Evolutionary conservation across 2,888 invertebrate species (phyloP), one percentile per base, ranked within the genome.

Genomic region (Scaptomyza flava): DNA sequence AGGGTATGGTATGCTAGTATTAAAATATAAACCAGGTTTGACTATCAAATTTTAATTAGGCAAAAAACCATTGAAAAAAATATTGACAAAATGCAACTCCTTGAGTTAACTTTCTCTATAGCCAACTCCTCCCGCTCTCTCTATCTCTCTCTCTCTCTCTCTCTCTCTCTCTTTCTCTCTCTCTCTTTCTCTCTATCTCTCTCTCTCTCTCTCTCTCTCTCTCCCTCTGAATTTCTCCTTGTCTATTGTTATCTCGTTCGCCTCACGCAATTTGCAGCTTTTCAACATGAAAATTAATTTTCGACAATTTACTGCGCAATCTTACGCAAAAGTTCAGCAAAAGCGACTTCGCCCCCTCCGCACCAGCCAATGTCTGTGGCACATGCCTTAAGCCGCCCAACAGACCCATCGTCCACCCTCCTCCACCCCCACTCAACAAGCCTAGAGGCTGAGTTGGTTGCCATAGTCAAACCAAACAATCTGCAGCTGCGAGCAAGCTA

Each of bases 241-340:
- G 14, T 7, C 5, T 57, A 53, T 56, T 46, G 71, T 75, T 59
- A 71, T 76, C 61, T 66, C 68, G 53, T 47, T 54, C 52, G 66
- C 73, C 34, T 53, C 47, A 71, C 71, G 79, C 81, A 82, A 79
- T 89, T 89, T 84, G 88, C 86, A 75, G 88, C 81, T 80, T 86
- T 86, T 83, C 84, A 84, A 83, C 88, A 84, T 88, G 89, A 87
- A 89, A 89, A 89, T 89, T 89, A 89, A 89, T 89, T 89, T 89
- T 87, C 88, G 79, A 86, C 89, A 89, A 89, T 89, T 89, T 89
- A 89, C 86, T 87, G 89, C 89, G 89, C 89, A 88, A 87, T 89
- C 89, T 89, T 88, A 88, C 77, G 89, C 79, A 87, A 89, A 89
- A 81, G 85, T 88, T 83, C 66, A 88, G 89, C 89, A 88, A 85